Base-by-base conservation (phyloP, 2,888 invertebrate species). In the Troglohyphantes excavatus region DNA sequence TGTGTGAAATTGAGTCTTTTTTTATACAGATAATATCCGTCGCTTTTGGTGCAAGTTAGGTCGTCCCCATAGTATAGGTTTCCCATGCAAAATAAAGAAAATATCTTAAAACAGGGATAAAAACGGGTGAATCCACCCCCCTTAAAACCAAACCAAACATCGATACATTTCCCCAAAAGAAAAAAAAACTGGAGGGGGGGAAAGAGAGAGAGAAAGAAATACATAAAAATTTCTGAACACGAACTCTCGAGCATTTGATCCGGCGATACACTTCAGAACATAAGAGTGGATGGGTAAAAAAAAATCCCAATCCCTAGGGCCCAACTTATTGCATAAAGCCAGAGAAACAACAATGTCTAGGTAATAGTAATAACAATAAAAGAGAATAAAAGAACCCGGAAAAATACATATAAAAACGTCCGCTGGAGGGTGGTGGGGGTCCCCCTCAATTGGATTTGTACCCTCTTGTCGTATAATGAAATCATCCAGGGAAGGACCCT, bases 311-410 rank as follows among this genome's bases (percentile, higher is more conserved):
- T 53, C 87, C 83, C 79, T 27, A 7, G 43, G 72, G 79, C 46
- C 70, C n/a, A 65, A 87, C 87, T 87, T 87, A 87, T 87, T 87
- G 87, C 87, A 87, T 87, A 87, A 87, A 65, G 63, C 86, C 27
- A 70, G 46, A 72, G 87, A 79, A 78, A 78, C 78, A 79, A 87
- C 87, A 87, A 73, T 68, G 87, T 73, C 21, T 43, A 65, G 82
- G 88, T 89, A 89, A 89, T 89, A 89, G 82, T 89, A 82, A 89
- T 89, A 89, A 89, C 88, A 89, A 89, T 89, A 83, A 89, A 89
- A 89, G 68, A 68, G 76, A 76, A 70, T 29, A 75, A 79, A 68
- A 68, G 39, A 59, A 27, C 67, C 68, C 75, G 75, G 82, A 76
- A 89, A 88, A 89, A 89, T 89, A 89, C 88, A 89, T 89, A 89